A percentile compares a stretch with the other conserved stretches of the same genome.
Conservation (phyloP, 2,888 invertebrate species). For the Dermolepida albohirtum region DNA sequence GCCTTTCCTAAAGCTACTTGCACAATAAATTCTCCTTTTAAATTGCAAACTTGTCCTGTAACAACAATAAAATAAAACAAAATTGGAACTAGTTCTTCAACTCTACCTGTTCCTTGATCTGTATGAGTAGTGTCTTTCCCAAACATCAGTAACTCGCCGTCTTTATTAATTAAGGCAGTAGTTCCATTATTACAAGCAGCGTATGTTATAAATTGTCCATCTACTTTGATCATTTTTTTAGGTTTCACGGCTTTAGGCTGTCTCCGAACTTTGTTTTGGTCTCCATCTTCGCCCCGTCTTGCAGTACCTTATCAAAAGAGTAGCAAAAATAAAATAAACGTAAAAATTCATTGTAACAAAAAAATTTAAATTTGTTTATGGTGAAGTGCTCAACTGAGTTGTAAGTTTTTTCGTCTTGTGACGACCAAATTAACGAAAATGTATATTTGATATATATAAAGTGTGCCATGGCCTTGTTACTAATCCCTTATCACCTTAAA, state of each 20-base stretch:
- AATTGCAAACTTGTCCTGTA: constrained; percentile 59
- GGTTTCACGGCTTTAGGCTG: constrained; percentile 93
- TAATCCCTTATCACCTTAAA: too few relatives aligned
- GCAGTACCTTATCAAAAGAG: constrained; percentile 77
- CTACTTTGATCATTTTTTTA: constrained; percentile 91
- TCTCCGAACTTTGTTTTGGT: constrained; percentile 79
- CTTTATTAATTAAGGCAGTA: constrained; percentile 87
- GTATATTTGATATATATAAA: too few relatives aligned
- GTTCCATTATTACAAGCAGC: constrained; percentile 96
- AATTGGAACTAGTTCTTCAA: constrained; percentile 6
- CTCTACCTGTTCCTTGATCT: constrained; percentile 73
- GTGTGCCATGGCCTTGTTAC: too few relatives aligned
- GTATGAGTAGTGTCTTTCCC: constrained; percentile 93
- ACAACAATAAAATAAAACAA: constrained; percentile 36
- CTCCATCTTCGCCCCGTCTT: constrained; percentile 93
- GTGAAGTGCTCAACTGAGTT: too few relatives aligned
- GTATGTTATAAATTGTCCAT: constrained; percentile 83
- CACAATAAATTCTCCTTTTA: constrained; percentile 64
- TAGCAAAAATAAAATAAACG: not conserved
- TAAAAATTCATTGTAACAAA: too few relatives aligned
- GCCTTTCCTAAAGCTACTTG: constrained; percentile 94
- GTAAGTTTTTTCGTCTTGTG: too few relatives aligned
- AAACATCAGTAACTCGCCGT: constrained; percentile 92
- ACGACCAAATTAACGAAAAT: too few relatives aligned
- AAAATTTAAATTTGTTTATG: too few relatives aligned